These are phyloP conservation scores for Lamprologus lemairii DNA, from an alignment of 2,113 vertebrate genomes.

Conservation along the genomic window DNA sequence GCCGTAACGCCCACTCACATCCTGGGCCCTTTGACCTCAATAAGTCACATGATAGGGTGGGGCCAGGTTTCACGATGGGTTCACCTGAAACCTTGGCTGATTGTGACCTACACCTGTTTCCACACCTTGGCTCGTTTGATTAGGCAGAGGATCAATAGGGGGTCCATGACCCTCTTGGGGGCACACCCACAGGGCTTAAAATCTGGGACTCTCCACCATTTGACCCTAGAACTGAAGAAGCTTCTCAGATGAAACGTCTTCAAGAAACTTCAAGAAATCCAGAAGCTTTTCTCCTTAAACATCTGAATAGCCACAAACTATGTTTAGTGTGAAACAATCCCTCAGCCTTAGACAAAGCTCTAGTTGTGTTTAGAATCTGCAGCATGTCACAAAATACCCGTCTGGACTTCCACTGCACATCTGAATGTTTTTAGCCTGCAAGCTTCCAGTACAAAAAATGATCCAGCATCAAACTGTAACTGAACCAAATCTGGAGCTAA, in stretches of 20 bases:
- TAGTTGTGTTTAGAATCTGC: neutral
- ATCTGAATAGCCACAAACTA: neutral
- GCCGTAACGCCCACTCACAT: neutral
- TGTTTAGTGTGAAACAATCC: no score
- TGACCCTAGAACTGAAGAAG: neutral
- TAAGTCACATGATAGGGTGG: neutral
- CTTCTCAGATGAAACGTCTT: neutral
- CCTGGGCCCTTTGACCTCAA: neutral
- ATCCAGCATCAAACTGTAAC: accelerated
- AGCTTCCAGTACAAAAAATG: neutral
- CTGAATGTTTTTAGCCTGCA: neutral
- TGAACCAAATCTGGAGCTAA: neutral
- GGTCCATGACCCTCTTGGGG: neutral
- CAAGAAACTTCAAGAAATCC: accelerated
- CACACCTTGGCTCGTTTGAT: accelerated
- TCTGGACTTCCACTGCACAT: neutral
- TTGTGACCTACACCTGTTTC: accelerated
- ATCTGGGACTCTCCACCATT: neutral
- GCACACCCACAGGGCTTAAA: accelerated
- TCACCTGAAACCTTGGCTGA: neutral
- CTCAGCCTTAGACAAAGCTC: neutral
- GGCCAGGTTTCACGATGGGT: neutral
- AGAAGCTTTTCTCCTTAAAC: neutral
- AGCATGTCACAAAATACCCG: neutral
- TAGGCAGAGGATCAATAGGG: neutral